A percentile compares a stretch with the other conserved stretches of the same genome.
phyloP scores from a whole-genome alignment of 2,888 invertebrate species.

The Metalampra italica region DNA sequence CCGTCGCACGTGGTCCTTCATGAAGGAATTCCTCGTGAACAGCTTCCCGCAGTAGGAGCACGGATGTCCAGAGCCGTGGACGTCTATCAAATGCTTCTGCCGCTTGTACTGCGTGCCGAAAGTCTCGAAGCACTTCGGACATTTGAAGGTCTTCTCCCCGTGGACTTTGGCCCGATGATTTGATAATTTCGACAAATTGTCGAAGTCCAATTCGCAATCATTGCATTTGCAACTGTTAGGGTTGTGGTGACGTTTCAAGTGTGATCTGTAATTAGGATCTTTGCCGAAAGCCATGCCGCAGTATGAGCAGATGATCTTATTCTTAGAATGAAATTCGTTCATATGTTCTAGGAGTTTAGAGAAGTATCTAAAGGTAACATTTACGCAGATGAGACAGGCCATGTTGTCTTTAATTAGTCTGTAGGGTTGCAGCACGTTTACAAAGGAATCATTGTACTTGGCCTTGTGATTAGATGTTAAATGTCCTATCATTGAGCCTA shows the following conservation, averaged over 20 bases:
- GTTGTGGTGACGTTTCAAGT: constrained; percentile 26
- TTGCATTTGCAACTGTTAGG: constrained; percentile 25
- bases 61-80: constrained; percentile 31
- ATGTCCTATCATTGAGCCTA: constrained; percentile 26
- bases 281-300: constrained; percentile 29
- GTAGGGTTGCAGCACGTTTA: constrained; percentile 24
- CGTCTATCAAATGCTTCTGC: constrained; percentile 31
- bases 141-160: constrained; percentile 30
- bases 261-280: constrained; percentile 24
- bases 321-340: constrained; percentile 26
- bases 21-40: constrained; percentile 36
- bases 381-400: constrained; percentile 25
- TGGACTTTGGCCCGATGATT: constrained; percentile 33
- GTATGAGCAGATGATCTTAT: constrained; percentile 29
- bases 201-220: constrained; percentile 31
- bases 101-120: constrained; percentile 33
- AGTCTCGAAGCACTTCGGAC: constrained; percentile 30
- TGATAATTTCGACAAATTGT: constrained; percentile 22
- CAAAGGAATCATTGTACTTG: constrained; percentile 24
- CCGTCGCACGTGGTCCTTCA: constrained; percentile 38
- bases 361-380: constrained; percentile 27
- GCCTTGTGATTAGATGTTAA: constrained; percentile 25
- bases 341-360: constrained; percentile 31
- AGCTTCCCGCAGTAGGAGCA: constrained; percentile 39
- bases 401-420: constrained; percentile 28